Evolutionary conservation across 2,797 vertebrate species (phyloP), one percentile per base, ranked within the genome.

Genomic region (Sciurus vulgaris): DNA sequence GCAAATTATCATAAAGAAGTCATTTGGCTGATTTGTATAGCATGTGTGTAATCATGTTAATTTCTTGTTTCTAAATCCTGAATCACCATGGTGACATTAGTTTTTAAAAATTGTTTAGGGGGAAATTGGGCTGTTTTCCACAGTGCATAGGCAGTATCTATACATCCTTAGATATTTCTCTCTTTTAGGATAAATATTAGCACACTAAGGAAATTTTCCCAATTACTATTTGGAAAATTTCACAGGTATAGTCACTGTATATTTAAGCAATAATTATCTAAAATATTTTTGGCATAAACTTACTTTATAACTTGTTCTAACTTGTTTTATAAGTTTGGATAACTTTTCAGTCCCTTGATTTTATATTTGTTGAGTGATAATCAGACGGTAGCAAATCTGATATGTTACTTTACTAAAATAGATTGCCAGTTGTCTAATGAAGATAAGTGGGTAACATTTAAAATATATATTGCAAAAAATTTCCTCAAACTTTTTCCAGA

Each of bases 261-360:
- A 92, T 95, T 94, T 88, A 96, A 97, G 87, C 94, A 97, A 82
- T 96, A 97, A 56, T 92, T 82, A 30, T 38, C 84, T 79, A 88
- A 92, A 89, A 56, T 94, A 70, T 41, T 93, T 65, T 24, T 86
- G 51, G 86, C 92, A 93, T 54, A 85, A 93, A 96, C 93, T 83
- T 74, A 63, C 72, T 38, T 97, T 96, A 87, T 94, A 54, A 88
- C n/a, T n/a, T 97, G 54, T 82, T 94, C 90, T 96, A 95, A 91
- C 35, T 96, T 92, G 74, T 91, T 92, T 96, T 97, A 59, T 93
- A 93, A 93, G 76, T 96, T 67, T 61, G 38, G 85, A 38, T 95
- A 93, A 84, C 14, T 49, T 97, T 97, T 97, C 24, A 96, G 49
- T 94, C 96, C 86, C 78, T 97, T 94, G 88, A 82, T 97, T 97